These are phyloP conservation scores for Phymorhynchus buccinoides DNA, from an alignment of 1,140 invertebrate species.

Conservation along the genomic window DNA sequence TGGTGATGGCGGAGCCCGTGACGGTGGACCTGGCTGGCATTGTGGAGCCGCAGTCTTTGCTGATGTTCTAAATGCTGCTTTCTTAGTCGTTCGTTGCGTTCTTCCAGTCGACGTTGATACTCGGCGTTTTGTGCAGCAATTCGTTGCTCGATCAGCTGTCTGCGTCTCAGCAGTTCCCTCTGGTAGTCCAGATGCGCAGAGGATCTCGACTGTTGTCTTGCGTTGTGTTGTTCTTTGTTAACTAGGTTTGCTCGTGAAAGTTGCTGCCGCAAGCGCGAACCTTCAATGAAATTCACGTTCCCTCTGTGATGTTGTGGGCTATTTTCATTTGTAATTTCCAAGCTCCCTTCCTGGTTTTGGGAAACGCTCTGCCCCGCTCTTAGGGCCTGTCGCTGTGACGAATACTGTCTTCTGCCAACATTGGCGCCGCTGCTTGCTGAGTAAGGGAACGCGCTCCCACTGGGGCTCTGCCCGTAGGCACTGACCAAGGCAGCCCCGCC, in stretches of 20 bases:
- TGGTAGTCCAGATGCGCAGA: constrained; percentile 5
- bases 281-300: neutral
- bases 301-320: neutral
- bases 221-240: neutral
- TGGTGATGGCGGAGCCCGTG: neutral
- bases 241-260: neutral
- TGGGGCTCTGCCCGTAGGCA: neutral
- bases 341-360: neutral
- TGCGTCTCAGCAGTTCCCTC: constrained; percentile 14
- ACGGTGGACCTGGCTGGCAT: neutral
- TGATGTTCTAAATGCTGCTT: neutral
- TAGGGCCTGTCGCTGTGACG: constrained; percentile 4
- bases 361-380: neutral
- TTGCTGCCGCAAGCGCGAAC: neutral
- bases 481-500: neutral
- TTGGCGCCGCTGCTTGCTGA: neutral
- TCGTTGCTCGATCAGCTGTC: constrained; percentile 17
- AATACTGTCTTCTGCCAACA: neutral
- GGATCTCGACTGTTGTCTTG: neutral
- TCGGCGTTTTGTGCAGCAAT: constrained; percentile 16
- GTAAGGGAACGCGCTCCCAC: neutral
- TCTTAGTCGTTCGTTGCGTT: constrained; percentile 29
- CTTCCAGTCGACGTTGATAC: constrained; percentile 27
- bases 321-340: neutral
- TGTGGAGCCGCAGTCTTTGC: neutral